phyloP scores from a whole-genome alignment of 1,140 invertebrate genomes.

The Neocloeon triangulifer region DNA sequence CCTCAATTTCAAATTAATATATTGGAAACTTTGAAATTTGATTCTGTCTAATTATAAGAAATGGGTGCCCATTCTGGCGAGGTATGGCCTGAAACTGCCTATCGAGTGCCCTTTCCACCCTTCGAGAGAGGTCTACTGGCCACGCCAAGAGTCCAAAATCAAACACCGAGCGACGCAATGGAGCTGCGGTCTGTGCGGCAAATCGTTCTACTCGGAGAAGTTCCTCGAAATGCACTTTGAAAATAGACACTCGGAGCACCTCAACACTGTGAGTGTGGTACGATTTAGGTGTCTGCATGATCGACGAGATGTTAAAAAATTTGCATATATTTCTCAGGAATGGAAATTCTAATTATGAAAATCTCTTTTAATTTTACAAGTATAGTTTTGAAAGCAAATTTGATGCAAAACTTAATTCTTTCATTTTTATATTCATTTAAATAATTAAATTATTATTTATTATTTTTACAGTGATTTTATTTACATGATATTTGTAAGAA shows the following conservation, averaged over 20 bases:
- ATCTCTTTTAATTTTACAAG: conserved; percentile 2
- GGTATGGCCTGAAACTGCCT: conserved; percentile 60
- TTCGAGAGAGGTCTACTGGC: conserved; percentile 61
- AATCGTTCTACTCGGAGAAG: conserved; percentile 74
- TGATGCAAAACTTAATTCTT: no score
- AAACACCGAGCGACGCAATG: conserved; percentile 65
- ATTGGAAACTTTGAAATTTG: neutral
- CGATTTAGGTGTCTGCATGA: no score
- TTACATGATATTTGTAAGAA: no score
- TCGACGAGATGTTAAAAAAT: no score
- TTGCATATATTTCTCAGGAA: no score
- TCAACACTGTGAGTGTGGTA: conserved; percentile 57
- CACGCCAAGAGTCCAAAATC: conserved; percentile 58
- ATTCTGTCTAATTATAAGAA: conserved; percentile 26
- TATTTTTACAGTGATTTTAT: no score
- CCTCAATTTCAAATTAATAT: neutral
- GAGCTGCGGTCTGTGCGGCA: conserved; percentile 79
- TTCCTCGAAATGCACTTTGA: conserved; percentile 78
- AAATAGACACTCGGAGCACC: conserved; percentile 60
- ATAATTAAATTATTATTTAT: neutral
- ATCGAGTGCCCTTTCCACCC: conserved; percentile 77
- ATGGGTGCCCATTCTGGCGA: conserved; percentile 69
- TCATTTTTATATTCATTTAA: no score
- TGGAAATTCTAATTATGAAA: neutral
- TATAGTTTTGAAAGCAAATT: conserved; percentile 5